Base-by-base conservation (phyloP, 2,113 vertebrate species). In the Pseudolaguvia tuberculata region DNA sequence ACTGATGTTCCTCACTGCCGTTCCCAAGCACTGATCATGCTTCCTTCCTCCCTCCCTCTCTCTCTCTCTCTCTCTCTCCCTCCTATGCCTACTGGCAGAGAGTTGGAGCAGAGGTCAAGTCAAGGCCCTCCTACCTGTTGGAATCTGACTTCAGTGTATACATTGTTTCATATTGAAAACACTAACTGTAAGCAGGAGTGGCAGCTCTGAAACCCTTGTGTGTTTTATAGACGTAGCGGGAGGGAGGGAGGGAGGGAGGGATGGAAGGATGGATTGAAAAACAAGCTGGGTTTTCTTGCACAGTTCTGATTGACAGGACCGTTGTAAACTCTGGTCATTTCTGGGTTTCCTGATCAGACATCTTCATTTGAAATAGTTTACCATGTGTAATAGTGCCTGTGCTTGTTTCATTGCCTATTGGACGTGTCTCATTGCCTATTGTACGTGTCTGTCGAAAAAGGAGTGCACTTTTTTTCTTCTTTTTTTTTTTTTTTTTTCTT, bases 131-230 rank as follows among this genome's bases (percentile, higher is more conserved):
- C 88, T 89, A 89, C 91, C 89, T 91, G 91, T 92, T 92, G 90
- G 91, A 91, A 92, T 92, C 91, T 91, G 91, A 92, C 91, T 90
- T 90, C 88, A 89, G 88, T 86, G 89, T 85, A 88, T 88, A 87
- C 86, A 85, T 83, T 90, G 91, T 92, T 92, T 92, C 91, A 92
- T 92, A 92, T 92, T 92, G 91, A 92, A 92, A 92, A 90, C 91
- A 88, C 84, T 88, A 89, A 86, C 82, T 70, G 23, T 70, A 23
- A 25, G 47, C 3, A 45, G 53, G 48, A 52, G 51, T 15, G 72
- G 25, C 58, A 47, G 69, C 56, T 68, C 84, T 71, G 63, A 78
- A 76, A 29, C 45, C 31, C 74, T 61, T 56, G 80, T 70, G 78
- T 72, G 84, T 82, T 70, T 81, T 42, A 72, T 62, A 70, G 47